These are phyloP conservation scores for Platysternon megacephalum DNA, from an alignment of 2,113 vertebrate species.

Conservation along the genomic window DNA sequence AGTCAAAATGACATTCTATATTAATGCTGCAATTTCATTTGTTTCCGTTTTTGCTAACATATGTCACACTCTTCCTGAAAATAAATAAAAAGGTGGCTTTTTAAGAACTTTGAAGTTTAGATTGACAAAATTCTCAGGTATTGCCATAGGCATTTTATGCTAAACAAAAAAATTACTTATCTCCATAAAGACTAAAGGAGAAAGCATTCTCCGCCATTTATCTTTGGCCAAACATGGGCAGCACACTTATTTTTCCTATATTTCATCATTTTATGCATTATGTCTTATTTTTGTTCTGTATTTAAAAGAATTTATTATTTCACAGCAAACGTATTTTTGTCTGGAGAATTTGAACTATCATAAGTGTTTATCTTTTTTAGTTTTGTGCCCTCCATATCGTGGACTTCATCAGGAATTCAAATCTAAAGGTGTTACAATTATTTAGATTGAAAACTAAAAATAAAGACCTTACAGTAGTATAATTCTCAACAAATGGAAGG, in stretches of 20 bases:
- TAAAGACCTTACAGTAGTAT: neutral
- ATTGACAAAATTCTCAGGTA: neutral
- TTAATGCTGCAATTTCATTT: neutral
- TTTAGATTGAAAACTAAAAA: neutral
- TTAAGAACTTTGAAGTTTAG: neutral
- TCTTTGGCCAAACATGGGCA: fast-evolving
- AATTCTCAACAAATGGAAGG: neutral
- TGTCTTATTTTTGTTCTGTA: neutral
- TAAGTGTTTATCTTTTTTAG: neutral
- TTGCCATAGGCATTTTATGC: fast-evolving
- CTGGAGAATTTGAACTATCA: fast-evolving
- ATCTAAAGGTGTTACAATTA: neutral
- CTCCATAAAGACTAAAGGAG: neutral
- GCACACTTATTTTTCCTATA: neutral
- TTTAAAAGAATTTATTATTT: neutral
- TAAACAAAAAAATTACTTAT: neutral
- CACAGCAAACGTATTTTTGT: neutral
- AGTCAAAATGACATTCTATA: neutral
- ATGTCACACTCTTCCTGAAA: neutral
- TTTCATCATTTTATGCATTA: neutral
- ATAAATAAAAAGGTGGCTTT: neutral
- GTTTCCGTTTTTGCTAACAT: neutral
- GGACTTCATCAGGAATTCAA: neutral
- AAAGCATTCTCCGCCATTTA: neutral
- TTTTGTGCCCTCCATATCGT: neutral